These are phyloP conservation scores for Glaucidium brasilianum DNA, from an alignment of 2,113 vertebrate genomes.

Conservation along the genomic window DNA sequence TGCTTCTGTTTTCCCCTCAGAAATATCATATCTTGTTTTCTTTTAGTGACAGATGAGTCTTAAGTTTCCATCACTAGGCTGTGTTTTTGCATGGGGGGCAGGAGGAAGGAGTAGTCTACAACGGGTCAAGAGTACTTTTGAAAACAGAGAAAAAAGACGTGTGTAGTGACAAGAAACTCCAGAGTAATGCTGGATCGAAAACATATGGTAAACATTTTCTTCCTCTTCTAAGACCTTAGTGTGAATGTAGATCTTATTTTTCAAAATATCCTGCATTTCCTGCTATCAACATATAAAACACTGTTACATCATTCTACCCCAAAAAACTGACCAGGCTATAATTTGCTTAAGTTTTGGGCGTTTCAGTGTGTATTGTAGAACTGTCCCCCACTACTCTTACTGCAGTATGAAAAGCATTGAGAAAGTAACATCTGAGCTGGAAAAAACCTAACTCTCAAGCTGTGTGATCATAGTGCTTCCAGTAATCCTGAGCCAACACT, in stretches of 20 bases:
- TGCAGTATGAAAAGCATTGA: not conserved
- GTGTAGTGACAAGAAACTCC: not conserved
- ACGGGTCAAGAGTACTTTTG: not conserved
- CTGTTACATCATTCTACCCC: not conserved
- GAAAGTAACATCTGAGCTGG: not conserved
- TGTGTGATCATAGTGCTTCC: not conserved
- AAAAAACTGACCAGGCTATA: not conserved
- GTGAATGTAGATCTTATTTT: not conserved
- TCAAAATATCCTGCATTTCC: not conserved
- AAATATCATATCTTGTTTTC: not conserved
- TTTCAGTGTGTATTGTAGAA: not conserved
- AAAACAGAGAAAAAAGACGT: not conserved
- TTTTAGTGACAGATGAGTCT: not conserved
- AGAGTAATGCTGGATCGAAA: not conserved
- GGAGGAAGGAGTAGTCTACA: not conserved
- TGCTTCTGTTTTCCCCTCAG: not conserved
- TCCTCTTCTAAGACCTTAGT: not conserved
- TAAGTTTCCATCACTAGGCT: not conserved
- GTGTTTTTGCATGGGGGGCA: rapidly evolving
- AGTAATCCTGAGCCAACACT: not conserved
- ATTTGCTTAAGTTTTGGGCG: not conserved
- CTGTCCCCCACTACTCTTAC: not conserved
- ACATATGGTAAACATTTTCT: not conserved
- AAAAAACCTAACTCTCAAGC: rapidly evolving
- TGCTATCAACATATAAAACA: not conserved